These are phyloP conservation scores for Cynocephalus volans DNA, from an alignment of 2,113 vertebrate genomes.

Conservation along the genomic window DNA sequence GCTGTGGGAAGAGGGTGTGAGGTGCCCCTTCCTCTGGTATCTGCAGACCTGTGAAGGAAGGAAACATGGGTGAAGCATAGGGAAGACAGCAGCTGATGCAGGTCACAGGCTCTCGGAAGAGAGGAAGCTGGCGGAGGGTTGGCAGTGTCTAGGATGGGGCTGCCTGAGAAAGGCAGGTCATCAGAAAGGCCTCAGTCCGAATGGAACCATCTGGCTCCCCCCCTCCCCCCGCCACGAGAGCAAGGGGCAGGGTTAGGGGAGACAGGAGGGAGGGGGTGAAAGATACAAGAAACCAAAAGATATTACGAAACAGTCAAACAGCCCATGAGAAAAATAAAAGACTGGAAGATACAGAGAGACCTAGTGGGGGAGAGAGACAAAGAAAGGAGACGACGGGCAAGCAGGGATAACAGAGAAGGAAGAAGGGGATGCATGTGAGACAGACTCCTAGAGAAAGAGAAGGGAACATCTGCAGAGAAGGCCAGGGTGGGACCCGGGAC, in stretches of 20 bases:
- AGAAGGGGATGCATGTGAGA: neutral
- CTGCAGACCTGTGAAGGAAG: conserved; percentile 82
- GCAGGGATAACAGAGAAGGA: neutral
- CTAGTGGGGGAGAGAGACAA: neutral
- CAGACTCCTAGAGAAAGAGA: conserved; percentile 60
- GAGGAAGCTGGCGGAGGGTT: conserved; percentile 5
- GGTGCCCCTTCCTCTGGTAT: conserved; percentile 74
- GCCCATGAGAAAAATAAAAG: conserved; percentile 3
- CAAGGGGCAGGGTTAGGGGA: neutral
- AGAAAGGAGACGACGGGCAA: conserved; percentile 46
- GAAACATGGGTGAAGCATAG: conserved; percentile 40
- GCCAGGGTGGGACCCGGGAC: conserved; percentile 11
- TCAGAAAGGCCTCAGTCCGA: conserved; percentile 25
- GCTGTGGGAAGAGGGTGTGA: conserved; percentile 64
- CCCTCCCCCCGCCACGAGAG: neutral
- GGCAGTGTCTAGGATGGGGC: neutral
- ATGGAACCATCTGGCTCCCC: neutral
- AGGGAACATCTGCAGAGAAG: neutral
- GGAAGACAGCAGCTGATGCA: rapidly evolving
- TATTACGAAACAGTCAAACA: conserved; percentile 16
- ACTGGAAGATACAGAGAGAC: neutral
- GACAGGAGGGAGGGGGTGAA: neutral
- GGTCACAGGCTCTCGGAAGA: neutral
- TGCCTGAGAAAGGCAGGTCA: conserved; percentile 11
- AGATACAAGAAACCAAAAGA: neutral